Percentiles rank a stretch among this genome's conserved stretches.
These are phyloP conservation scores for Lepus oiostolus DNA, from an alignment of 2,797 vertebrate species.

Conservation along the genomic window DNA sequence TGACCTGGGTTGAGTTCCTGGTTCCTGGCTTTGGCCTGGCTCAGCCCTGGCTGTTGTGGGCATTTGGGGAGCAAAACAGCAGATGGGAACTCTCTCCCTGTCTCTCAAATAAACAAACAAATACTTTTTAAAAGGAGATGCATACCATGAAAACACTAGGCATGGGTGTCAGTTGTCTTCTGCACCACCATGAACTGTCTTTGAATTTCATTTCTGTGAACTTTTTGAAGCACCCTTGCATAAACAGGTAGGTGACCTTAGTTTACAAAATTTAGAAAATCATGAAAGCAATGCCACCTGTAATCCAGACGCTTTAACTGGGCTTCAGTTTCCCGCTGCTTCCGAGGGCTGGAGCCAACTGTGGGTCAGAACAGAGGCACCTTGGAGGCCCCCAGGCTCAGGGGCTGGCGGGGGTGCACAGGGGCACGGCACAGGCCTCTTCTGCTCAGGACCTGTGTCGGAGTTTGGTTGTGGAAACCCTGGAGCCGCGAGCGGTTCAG, in stretches of 20 bases:
- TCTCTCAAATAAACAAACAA: no score
- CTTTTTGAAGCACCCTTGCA: neutral
- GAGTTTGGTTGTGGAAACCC: slow-evolving; percentile 63
- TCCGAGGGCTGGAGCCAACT: neutral
- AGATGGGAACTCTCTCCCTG: no score
- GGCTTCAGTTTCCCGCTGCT: neutral
- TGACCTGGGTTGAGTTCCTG: no score
- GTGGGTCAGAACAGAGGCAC: neutral
- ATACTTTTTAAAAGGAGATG: no score
- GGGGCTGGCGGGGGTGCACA: neutral
- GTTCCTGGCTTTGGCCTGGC: no score
- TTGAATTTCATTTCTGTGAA: no score
- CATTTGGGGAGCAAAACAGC: no score
- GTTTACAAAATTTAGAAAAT: slow-evolving; percentile 42
- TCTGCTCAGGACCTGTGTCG: neutral
- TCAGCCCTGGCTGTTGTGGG: no score
- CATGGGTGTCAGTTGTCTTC: no score
- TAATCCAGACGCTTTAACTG: neutral
- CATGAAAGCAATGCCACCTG: neutral
- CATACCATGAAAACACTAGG: no score
- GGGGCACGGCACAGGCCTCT: neutral
- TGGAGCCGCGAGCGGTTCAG: slow-evolving; percentile 50
- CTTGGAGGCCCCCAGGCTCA: neutral
- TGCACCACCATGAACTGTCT: no score
- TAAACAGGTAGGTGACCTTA: neutral